Evolutionary conservation across 2,113 vertebrate genomes (phyloP).

Genomic region (Pachypanchax playfairii): DNA sequence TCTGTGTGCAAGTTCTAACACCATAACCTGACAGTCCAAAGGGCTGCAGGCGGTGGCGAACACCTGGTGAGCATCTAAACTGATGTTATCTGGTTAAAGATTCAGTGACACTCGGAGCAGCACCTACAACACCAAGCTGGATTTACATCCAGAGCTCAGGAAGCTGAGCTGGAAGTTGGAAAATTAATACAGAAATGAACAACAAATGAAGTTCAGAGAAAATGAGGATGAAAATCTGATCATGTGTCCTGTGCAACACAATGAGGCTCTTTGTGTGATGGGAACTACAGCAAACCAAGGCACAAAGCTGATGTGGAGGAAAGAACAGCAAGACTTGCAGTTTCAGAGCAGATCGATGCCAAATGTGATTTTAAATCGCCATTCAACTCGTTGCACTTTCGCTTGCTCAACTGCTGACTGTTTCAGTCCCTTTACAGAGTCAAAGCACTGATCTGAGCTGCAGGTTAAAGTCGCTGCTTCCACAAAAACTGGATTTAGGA

Average conservation of each 20-base stretch:
- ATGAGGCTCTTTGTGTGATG: constrained; percentile 12
- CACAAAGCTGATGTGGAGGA: constrained; percentile 27
- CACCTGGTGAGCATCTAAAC: constrained; percentile 31
- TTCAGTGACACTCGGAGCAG: constrained; percentile 45
- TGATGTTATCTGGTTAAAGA: constrained; percentile 44
- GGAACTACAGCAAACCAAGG: neutral
- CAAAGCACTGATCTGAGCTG: constrained; percentile 27
- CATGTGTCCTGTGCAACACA: constrained; percentile 8
- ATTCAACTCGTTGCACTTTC: constrained; percentile 64
- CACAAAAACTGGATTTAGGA: constrained; percentile 9
- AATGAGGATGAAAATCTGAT: neutral
- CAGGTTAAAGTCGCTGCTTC: constrained; percentile 14
- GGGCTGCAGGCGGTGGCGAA: neutral
- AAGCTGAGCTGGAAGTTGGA: constrained; percentile 54
- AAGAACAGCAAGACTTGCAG: constrained; percentile 36
- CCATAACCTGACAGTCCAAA: constrained; percentile 36
- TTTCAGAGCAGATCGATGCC: constrained; percentile 47
- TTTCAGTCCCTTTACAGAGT: constrained; percentile 27
- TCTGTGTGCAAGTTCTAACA: constrained; percentile 26
- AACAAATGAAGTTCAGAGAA: constrained; percentile 22
- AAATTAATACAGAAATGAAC: constrained; percentile 61
- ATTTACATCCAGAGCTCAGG: constrained; percentile 51
- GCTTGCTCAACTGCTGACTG: constrained; percentile 57
- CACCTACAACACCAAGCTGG: constrained; percentile 42
- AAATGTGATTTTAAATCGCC: constrained; percentile 52